Conservation (phyloP, 2,888 invertebrate genomes). For the Leptinotarsa rubiginosa region DNA sequence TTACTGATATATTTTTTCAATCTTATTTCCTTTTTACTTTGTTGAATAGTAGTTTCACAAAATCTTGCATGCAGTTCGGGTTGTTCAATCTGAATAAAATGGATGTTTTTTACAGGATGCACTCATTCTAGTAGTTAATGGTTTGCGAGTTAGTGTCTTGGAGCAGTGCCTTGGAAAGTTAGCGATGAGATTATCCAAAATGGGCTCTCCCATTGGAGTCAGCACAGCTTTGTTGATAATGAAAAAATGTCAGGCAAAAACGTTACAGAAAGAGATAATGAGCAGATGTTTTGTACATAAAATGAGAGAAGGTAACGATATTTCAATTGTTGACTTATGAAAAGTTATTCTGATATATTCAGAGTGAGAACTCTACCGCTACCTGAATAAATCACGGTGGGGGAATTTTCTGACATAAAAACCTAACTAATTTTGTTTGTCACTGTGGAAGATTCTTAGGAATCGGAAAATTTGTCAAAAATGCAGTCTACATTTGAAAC, state of each 20-base stretch:
- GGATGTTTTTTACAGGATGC: constrained; percentile 55
- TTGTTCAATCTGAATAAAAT: not conserved
- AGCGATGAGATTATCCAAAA: constrained; percentile 65
- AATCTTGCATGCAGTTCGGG: no score
- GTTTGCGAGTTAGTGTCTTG: constrained; percentile 59
- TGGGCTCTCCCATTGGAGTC: constrained; percentile 68
- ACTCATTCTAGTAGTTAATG: constrained; percentile 55
- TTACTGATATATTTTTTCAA: no score
- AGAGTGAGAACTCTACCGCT: no score
- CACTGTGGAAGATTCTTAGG: no score
- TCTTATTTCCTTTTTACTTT: no score
- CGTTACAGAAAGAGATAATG: constrained; percentile 64
- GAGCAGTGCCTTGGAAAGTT: constrained; percentile 64
- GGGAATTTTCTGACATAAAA: no score
- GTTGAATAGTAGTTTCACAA: no score
- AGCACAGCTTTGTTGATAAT: constrained; percentile 68
- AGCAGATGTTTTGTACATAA: constrained; percentile 58
- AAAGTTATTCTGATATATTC: no score
- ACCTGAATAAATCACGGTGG: no score
- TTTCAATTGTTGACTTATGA: not conserved
- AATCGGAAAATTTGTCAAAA: no score
- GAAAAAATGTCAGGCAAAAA: constrained; percentile 67
- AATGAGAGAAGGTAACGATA: constrained; percentile 51
- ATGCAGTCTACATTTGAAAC: no score
- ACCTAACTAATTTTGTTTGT: no score